Evolutionary conservation across 2,797 vertebrate species (phyloP).

Genomic region (Microcaecilia unicolor): DNA sequence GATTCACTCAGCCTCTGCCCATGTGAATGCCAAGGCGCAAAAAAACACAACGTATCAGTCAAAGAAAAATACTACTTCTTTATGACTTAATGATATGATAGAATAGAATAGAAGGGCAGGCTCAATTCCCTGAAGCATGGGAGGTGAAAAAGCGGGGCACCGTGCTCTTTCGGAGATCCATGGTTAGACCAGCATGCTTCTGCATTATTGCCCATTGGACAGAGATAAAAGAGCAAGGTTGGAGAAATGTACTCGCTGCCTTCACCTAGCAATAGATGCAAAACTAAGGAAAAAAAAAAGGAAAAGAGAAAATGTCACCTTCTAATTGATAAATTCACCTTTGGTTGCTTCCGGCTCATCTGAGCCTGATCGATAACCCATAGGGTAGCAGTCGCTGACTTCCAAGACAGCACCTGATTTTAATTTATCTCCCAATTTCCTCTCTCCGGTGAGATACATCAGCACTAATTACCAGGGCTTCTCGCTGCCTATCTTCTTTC

Average conservation of each 20-base stretch:
- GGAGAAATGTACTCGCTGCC: constrained; percentile 29
- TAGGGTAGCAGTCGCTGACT: constrained; percentile 62
- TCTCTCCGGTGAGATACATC: constrained; percentile 19
- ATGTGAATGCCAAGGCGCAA: no score
- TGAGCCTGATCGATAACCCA: constrained; percentile 67
- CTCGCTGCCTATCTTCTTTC: constrained; percentile 20
- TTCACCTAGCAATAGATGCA: constrained; percentile 20
- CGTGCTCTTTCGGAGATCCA: constrained; percentile 1
- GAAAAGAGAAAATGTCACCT: constrained; percentile 59
- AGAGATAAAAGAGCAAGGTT: constrained; percentile 27
- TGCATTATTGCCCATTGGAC: constrained; percentile 13
- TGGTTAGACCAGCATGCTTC: constrained; percentile 26
- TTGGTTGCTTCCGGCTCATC: constrained; percentile 42
- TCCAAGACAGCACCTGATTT: constrained; percentile 44
- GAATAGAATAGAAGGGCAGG: no score
- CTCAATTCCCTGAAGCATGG: no score
- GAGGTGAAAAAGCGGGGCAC: no score
- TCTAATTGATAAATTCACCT: constrained; percentile 80
- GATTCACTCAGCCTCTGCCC: no score
- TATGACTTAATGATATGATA: no score
- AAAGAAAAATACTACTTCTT: no score
- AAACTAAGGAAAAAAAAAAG: constrained; percentile 10
- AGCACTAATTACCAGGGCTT: constrained; percentile 29
- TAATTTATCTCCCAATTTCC: constrained; percentile 80
- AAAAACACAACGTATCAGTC: no score